Percentiles rank a stretch among this genome's conserved stretches.
Conservation (phyloP, 2,113 vertebrate genomes). For the Leucosticte australis region DNA sequence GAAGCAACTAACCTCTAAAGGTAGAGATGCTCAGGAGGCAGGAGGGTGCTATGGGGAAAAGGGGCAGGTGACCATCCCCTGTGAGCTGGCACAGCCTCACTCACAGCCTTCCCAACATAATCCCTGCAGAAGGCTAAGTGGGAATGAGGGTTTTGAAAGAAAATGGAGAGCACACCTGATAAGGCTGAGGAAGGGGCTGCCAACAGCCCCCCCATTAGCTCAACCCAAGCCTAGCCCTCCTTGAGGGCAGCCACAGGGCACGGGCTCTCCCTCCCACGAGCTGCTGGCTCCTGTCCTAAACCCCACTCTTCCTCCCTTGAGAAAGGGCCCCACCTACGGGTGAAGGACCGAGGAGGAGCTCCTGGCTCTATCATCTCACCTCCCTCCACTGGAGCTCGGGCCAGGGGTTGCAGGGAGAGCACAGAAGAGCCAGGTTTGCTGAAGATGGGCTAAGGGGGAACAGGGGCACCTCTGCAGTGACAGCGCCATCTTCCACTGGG, state of each 20-base stretch:
- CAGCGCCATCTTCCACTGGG: neutral
- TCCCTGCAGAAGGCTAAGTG: neutral
- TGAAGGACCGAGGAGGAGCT: neutral
- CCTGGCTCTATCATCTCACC: neutral
- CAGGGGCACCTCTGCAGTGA: neutral
- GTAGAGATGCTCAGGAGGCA: neutral
- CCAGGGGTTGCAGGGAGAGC: neutral
- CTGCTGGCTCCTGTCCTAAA: neutral
- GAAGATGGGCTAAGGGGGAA: neutral
- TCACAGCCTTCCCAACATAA: neutral
- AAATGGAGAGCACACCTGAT: neutral
- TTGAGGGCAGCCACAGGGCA: neutral
- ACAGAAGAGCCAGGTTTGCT: neutral
- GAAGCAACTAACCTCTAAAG: neutral
- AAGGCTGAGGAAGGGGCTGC: neutral
- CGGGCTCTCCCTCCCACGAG: neutral
- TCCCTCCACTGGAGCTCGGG: neutral
- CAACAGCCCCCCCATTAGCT: neutral
- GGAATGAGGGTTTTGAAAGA: neutral
- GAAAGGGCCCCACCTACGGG: conserved; percentile 45
- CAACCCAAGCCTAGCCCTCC: neutral
- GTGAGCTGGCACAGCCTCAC: neutral
- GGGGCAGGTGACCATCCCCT: neutral
- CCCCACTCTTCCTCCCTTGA: neutral
- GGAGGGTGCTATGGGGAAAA: neutral